Conservation (phyloP, 2,888 invertebrate species). For the Cyaniris semiargus region DNA sequence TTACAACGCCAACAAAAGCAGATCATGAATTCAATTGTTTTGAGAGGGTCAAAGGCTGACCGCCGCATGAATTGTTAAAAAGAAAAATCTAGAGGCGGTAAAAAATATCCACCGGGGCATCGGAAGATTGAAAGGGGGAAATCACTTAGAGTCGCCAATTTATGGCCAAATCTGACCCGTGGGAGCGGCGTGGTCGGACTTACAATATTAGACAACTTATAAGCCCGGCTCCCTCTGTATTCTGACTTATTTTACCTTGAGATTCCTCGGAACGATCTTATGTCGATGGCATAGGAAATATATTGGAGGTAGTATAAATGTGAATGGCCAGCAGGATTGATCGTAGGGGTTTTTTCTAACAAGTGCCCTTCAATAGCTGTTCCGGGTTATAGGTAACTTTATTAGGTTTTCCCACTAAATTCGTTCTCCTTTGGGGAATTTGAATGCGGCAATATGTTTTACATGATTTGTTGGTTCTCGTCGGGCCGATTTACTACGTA, state of each 20-base stretch:
- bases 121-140: conserved; percentile 78
- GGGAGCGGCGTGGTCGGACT: conserved; percentile 74
- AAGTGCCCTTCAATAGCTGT: conserved; percentile 31
- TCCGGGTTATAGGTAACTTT: conserved; percentile 28
- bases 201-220: conserved; percentile 78
- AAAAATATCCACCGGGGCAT: conserved; percentile 72
- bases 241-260: neutral
- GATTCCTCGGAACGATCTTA: neutral
- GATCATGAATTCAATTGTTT: conserved; percentile 26
- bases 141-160: conserved; percentile 76
- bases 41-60: conserved; percentile 28
- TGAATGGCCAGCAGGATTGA: conserved; percentile 47
- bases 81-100: conserved; percentile 43
- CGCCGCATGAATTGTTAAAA: conserved; percentile 39
- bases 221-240: conserved; percentile 48
- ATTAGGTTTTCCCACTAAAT: conserved; percentile 16
- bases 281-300: neutral
- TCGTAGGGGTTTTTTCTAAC: conserved; percentile 45
- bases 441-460: neutral
- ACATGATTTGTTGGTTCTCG: neutral
- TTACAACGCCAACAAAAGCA: conserved; percentile 16
- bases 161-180: conserved; percentile 74
- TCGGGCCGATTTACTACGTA: neutral
- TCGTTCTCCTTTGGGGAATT: conserved; percentile 5
- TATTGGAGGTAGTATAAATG: neutral